Base-by-base conservation (phyloP, 2,888 invertebrate genomes). In the Leucozona laternaria region DNA sequence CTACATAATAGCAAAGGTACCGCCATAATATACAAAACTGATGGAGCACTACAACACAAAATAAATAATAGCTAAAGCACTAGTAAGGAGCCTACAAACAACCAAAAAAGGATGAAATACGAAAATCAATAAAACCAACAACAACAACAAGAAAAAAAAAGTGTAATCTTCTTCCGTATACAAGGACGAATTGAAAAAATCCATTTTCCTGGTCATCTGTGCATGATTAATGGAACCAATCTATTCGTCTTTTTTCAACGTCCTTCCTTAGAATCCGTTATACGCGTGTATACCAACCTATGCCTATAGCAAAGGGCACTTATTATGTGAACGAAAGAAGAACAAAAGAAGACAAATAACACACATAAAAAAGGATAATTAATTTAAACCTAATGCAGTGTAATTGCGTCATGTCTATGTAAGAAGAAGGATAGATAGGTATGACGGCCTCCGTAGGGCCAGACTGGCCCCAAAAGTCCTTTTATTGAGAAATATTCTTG, bases 141-240 rank as follows among this genome's bases (percentile, higher is more conserved):
- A 73, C 31, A 66, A 20, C 28, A 53, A 28, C 40, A 45, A 31
- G 17, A 1, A 45, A 34, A 68, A 40, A 55, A 45, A 75, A 53
- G 25, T 28, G 45, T 40, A 34, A 17, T 62, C 53, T 40, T 62
- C 34, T n/a, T 58, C 60, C 57, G 53, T 79, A n/a, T n/a, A 86
- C 71, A 73, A 70, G 86, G 81, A 78, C 78, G 78, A 86, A 79
- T 75, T 79, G 81, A 82, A 86, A 86, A 86, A 86, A 86, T 86
- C 81, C 75, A 82, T 86, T 86, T 86, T 75, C 78, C 82, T 75
- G 86, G 86, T 86, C 86, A 86, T 86, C 86, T 86, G 86, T 86
- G 86, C 81, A 86, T 86, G 86, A 86, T 86, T 86, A 86, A 86
- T 86, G 81, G 71, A 75, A 86, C 86, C 86, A 86, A 86, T 86